Evolutionary conservation across 2,113 vertebrate species (phyloP).

Genomic region (Lynx canadensis): DNA sequence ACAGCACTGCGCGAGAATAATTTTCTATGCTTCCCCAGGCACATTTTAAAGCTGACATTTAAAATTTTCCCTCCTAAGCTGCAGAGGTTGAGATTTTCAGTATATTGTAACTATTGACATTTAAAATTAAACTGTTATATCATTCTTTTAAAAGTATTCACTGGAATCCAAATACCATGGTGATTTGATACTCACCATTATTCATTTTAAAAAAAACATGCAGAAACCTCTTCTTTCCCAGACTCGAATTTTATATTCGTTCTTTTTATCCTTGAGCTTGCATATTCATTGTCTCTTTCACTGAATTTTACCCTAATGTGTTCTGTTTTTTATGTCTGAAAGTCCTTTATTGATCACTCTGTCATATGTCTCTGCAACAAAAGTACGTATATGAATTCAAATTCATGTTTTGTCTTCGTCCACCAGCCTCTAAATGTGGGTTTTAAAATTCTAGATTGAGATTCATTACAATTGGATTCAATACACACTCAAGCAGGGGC

Average conservation of each 20-base stretch:
- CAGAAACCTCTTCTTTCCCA: neutral
- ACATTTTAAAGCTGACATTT: conserved; percentile 71
- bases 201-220: neutral
- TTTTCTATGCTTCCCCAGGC: neutral
- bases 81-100: conserved; percentile 57
- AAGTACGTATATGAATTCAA: neutral
- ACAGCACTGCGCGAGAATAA: neutral
- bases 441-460: neutral
- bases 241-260: neutral
- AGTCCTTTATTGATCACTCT: neutral
- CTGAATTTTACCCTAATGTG: neutral
- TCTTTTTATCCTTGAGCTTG: neutral
- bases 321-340: neutral
- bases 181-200: neutral
- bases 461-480: neutral
- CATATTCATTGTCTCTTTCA: neutral
- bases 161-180: conserved; percentile 41
- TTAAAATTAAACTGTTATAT: conserved; percentile 72
- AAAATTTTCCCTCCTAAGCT: conserved; percentile 41
- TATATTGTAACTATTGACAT: conserved; percentile 75
- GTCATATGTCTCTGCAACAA: neutral
- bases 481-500: neutral
- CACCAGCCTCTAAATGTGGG: neutral
- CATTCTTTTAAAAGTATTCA: conserved; percentile 41
- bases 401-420: neutral